phyloP scores from a whole-genome alignment of 2,113 vertebrate genomes.

The Psophia crepitans region DNA sequence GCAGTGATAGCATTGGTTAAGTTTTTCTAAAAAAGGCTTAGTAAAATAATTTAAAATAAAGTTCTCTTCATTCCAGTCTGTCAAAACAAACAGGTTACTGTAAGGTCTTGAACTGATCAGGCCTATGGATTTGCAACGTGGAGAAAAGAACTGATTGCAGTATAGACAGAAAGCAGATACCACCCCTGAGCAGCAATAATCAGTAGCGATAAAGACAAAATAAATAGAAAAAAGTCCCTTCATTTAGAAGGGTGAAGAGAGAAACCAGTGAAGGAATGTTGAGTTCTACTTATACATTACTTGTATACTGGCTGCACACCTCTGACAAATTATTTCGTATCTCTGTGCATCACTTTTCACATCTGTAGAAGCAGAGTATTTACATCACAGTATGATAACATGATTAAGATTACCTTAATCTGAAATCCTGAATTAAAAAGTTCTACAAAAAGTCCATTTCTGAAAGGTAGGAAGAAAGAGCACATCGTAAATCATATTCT shows the following conservation, averaged over 20 bases:
- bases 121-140: background rate
- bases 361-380: background rate
- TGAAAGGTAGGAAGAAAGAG: background rate
- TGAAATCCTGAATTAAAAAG: background rate
- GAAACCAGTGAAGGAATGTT: background rate
- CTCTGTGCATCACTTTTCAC: background rate
- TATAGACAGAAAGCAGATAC: background rate
- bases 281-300: background rate
- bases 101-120: background rate
- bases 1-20: background rate
- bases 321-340: background rate
- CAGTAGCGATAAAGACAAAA: background rate
- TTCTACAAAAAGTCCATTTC: background rate
- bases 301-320: background rate
- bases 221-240: fast-evolving
- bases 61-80: background rate
- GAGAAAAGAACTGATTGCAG: background rate
- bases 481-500: background rate
- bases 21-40: background rate
- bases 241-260: background rate
- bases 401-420: background rate
- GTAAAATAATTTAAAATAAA: background rate
- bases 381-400: background rate
- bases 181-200: background rate
- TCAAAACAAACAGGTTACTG: background rate